phyloP scores from a whole-genome alignment of 2,888 invertebrate genomes.

The Hymenopus coronatus region DNA sequence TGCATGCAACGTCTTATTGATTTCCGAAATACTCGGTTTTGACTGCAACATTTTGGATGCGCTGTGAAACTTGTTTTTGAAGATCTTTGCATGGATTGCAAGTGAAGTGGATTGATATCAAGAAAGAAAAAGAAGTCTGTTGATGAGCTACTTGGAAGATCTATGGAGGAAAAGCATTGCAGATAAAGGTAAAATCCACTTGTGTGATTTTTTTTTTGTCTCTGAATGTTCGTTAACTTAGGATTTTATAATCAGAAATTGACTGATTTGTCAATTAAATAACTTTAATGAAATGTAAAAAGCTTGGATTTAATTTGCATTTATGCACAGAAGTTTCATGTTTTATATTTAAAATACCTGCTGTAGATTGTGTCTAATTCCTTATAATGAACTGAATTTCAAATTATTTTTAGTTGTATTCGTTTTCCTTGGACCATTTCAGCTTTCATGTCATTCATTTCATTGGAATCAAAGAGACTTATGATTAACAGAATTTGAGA shows the following conservation, averaged over 20 bases:
- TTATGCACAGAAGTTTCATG: not conserved
- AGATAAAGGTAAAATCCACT: not conserved
- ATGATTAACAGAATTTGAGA: too few species aligned
- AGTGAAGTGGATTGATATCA: not conserved
- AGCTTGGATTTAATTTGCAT: not conserved
- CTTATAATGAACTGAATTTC: too few species aligned
- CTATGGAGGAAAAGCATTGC: not conserved
- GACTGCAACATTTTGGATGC: not conserved
- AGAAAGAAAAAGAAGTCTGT: not conserved
- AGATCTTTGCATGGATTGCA: not conserved
- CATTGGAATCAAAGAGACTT: too few species aligned
- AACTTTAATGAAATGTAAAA: not conserved
- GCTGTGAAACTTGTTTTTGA: not conserved
- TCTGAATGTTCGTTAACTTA: not conserved
- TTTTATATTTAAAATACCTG: not conserved
- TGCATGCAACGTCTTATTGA: not conserved
- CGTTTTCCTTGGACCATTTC: too few species aligned
- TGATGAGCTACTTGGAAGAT: not conserved
- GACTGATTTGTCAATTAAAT: not conserved
- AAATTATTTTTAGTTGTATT: too few species aligned
- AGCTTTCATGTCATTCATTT: too few species aligned
- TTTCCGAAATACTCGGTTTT: not conserved
- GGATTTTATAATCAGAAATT: not conserved
- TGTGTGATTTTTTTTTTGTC: not conserved
- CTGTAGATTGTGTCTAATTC: too few species aligned